Evolutionary conservation across 2,797 vertebrate species (phyloP).

Genomic region (Pitangus sulphuratus): DNA sequence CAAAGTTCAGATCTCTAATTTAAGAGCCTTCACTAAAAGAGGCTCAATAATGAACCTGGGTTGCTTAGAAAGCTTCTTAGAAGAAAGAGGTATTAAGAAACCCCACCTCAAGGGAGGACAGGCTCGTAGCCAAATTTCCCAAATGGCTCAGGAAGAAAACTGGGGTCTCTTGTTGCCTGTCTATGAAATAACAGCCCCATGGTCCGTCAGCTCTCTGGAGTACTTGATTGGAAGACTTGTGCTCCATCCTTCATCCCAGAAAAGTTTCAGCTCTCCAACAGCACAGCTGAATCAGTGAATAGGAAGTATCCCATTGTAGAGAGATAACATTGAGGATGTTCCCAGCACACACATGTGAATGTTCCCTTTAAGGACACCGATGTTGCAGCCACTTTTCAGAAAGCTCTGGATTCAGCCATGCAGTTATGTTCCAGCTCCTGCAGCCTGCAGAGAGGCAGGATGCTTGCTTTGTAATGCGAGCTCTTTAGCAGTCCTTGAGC

Average conservation of each 20-base stretch:
- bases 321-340: not conserved
- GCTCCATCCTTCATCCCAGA: not conserved
- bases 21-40: not conserved
- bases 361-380: not conserved
- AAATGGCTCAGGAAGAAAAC: not conserved
- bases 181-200: not conserved
- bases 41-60: not conserved
- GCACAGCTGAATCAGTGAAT: not conserved
- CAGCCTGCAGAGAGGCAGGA: not conserved
- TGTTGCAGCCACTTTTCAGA: not conserved
- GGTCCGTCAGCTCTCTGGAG: not conserved
- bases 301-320: not conserved
- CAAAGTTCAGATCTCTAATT: not conserved
- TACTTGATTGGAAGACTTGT: not conserved
- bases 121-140: not conserved
- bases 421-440: not conserved
- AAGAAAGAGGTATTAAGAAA: not conserved
- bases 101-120: not conserved
- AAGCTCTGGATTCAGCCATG: not conserved
- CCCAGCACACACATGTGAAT: not conserved
- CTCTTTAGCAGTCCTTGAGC: not conserved
- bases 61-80: not conserved
- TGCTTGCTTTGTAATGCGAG: slow-evolving; percentile 24
- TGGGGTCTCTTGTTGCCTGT: not conserved
- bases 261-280: not conserved